These are phyloP conservation scores for Dendronephthya gigantea DNA, from an alignment of 64 coral and sea anemone species.

Conservation along the genomic window DNA sequence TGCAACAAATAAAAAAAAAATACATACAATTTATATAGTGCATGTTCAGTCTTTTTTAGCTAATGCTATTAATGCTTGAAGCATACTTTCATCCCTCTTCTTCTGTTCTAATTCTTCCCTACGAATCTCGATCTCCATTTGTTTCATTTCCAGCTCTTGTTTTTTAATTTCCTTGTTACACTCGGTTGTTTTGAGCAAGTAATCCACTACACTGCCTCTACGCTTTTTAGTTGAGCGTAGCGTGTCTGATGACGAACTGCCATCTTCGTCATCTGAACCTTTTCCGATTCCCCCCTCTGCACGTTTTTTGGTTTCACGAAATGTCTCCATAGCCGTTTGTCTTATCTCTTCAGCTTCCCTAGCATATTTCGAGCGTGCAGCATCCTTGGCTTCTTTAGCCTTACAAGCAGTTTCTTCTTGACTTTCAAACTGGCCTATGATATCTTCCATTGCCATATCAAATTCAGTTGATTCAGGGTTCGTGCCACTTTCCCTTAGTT, in stretches of 20 bases:
- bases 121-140: not conserved
- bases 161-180: not conserved
- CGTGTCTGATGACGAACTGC: not conserved
- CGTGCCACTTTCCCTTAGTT: not conserved
- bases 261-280: not conserved
- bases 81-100: not conserved
- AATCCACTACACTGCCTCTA: not conserved
- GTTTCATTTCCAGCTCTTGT: not conserved
- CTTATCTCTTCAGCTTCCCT: not conserved
- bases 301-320: not conserved
- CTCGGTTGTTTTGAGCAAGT: not conserved
- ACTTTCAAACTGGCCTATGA: not conserved
- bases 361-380: not conserved
- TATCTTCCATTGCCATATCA: not conserved
- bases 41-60: not conserved
- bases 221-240: not conserved
- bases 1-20: too few species aligned
- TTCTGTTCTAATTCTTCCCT: not conserved
- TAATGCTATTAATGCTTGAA: not conserved
- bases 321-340: not conserved
- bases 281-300: not conserved
- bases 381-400: not conserved
- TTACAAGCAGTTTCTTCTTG: not conserved
- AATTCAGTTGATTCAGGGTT: not conserved
- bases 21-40: too few species aligned